These are phyloP conservation scores for Promerops cafer DNA, from an alignment of 2,113 vertebrate species.

Conservation along the genomic window DNA sequence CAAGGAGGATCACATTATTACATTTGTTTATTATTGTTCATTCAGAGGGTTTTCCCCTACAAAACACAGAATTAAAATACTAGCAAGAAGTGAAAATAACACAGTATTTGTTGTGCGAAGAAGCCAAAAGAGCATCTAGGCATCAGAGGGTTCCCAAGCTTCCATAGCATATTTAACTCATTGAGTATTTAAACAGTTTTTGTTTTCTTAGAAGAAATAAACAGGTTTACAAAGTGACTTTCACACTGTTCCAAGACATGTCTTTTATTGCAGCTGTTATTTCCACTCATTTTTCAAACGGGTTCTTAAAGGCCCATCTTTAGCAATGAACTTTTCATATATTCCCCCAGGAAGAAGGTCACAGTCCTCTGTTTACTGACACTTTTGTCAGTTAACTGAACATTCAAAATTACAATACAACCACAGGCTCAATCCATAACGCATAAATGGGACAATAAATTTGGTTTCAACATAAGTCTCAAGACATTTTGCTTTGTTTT, in stretches of 20 bases:
- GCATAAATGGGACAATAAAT: neutral
- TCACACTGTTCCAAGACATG: neutral
- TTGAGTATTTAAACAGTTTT: neutral
- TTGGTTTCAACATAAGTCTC: accelerated
- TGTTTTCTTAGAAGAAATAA: neutral
- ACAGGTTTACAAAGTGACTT: neutral
- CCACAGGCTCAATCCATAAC: neutral
- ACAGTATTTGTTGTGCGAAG: neutral
- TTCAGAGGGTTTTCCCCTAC: neutral
- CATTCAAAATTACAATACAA: neutral
- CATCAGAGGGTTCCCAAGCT: neutral
- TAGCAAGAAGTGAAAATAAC: neutral
- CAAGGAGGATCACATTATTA: neutral
- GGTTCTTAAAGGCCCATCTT: neutral
- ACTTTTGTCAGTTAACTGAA: neutral
- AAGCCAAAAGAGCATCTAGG: neutral
- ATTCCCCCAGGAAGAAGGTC: neutral
- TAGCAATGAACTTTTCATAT: neutral
- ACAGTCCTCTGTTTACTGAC: neutral
- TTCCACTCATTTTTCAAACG: neutral
- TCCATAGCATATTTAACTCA: neutral
- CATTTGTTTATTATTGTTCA: neutral
- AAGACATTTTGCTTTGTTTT: neutral
- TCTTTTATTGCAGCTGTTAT: neutral
- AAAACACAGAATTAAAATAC: neutral